Evolutionary conservation across 2,888 invertebrate species (phyloP), one percentile per base, ranked within the genome.

Genomic region (Drosophila subsilvestris): DNA sequence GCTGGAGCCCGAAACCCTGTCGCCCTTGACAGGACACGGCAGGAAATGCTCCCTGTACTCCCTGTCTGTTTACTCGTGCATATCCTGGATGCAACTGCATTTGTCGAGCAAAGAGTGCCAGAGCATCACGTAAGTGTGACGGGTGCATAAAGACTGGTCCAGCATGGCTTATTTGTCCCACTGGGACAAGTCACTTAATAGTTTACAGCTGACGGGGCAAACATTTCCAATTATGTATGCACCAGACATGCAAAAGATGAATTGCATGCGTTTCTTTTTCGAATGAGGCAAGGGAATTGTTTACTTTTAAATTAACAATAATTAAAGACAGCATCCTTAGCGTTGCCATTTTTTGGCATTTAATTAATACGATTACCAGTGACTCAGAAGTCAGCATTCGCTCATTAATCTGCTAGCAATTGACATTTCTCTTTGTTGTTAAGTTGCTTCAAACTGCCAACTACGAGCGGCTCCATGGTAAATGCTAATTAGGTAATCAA

Each of bases 401-500:
- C 9, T 1, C 27, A 0, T 12, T 12, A 12, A 14, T 12, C 32
- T 1, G 5, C 9, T 12, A 12, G 12, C 12, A 12, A 32, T 12
- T 12, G 12, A 10, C 4, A 25, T 55, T 20, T 4, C 45, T 29
- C 32, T 14, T 25, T n/a, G 25, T 14, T 60, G 45, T 14, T n/a
- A 9, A n/a, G 22, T 54, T 29, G 29, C 12, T n/a, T 27, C 9
- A 6, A 5, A 7, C 8, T 2, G 2, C 37, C 37, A 14, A 32
- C 42, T 4, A 5, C 5, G 3, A n/a, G 42, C 9, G 25, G 10
- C 47, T 37, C 12, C 29, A 12, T 1, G 42, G 2, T 3, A 66
- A 66, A 66, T 68, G 57, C 69, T 66, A 66, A 66, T 66, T 68
- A 68, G 69, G 48, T 69, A 69, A 66, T 43, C 69, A 59, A 29